Evolutionary conservation across 2,888 invertebrate genomes (phyloP), one percentile per base, ranked within the genome.

Genomic region (Cantharis rustica): DNA sequence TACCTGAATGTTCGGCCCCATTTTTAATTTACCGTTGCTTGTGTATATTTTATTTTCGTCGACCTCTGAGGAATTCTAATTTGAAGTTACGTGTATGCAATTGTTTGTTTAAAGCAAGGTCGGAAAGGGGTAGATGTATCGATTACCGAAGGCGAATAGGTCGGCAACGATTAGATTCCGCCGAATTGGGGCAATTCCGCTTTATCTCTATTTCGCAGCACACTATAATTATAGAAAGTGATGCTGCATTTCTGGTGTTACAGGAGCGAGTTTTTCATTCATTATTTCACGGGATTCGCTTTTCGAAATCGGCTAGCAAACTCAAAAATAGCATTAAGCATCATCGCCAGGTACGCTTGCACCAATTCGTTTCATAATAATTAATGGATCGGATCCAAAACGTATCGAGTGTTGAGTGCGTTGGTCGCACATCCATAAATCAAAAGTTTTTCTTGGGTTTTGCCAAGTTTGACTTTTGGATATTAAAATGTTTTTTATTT

Each of bases 11-110:
- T 69, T 79, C 47, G 81, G 76, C 80, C 82, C 82, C 81, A 79
- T 77, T 81, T 82, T 80, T 73, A 63, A 77, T 79, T 79, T 81
- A 81, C 82, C 82, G 82, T 82, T 82, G 80, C 78, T 79, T 72
- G 73, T 77, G 73, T 76, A 72, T 77, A 69, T 74, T 72, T 79
- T 79, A 75, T 80, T 79, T 79, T 75, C 74, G 77, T 63, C 61
- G 73, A 70, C 71, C 61, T 62, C 64, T 66, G 26, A 72, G 7
- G 16, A 68, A 68, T 68, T 16, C 69, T 47, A 20, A 17, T 69
- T 47, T 66, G n/a, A 13, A 23, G 64, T 20, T 66, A 23, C 64
- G 13, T 66, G 64, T 66, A n/a, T 66, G 13, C 64, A n/a, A 23
- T 66, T 66, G 64, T n/a, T 47, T 47, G 47, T 47, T 47, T 13